phyloP scores from a whole-genome alignment of 2,797 vertebrate species.

The Cryptoblepharus egeriae region DNA sequence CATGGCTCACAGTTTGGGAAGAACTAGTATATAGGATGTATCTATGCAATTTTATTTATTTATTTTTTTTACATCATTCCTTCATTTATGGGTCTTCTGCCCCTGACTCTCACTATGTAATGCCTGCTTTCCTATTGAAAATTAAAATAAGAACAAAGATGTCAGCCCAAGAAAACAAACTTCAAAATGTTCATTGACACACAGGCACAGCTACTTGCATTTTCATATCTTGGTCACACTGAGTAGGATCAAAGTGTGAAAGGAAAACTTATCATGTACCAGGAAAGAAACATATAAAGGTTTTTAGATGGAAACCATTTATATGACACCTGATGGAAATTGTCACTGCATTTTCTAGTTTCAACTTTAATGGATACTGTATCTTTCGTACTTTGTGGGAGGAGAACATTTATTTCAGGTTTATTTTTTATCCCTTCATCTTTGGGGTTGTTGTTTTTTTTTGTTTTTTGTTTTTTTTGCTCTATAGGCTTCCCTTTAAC shows the following conservation, averaged over 20 bases:
- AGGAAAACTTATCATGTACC: background rate
- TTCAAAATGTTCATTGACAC: background rate
- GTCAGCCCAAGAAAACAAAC: background rate
- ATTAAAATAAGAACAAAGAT: too few species aligned
- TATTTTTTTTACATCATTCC: too few species aligned
- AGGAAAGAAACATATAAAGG: slow-evolving; percentile 39
- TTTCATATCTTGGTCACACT: background rate
- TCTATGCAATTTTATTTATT: too few species aligned
- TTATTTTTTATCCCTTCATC: slow-evolving; percentile 37
- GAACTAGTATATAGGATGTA: too few species aligned
- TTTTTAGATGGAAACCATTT: slow-evolving; percentile 35
- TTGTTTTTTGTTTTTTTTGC: too few species aligned
- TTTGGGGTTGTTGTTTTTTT: too few species aligned
- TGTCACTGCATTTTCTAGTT: slow-evolving; percentile 42
- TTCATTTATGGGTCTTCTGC: background rate
- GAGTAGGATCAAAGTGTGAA: background rate
- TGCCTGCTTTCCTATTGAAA: background rate
- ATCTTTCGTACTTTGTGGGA: slow-evolving; percentile 29
- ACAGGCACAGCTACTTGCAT: background rate
- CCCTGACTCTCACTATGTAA: background rate
- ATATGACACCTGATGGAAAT: slow-evolving; percentile 37
- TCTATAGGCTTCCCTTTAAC: slow-evolving; percentile 35
- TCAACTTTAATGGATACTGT: slow-evolving; percentile 58
- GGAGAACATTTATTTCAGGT: slow-evolving; percentile 36
- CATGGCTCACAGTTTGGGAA: too few species aligned